Evolutionary conservation across 2,113 vertebrate species (phyloP).

Genomic region (Dunckerocampus dactyliophorus): DNA sequence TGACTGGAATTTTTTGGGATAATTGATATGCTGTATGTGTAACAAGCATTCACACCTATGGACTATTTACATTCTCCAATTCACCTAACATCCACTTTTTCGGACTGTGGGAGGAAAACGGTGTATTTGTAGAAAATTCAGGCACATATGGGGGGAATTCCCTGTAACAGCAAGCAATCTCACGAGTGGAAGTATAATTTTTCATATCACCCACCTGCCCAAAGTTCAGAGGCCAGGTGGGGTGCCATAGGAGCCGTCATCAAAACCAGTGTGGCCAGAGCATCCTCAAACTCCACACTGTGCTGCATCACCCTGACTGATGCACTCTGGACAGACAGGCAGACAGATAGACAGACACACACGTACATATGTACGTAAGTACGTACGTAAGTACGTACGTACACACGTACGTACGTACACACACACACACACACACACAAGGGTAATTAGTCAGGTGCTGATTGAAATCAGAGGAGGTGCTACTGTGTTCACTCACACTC

Average conservation of each 20-base stretch:
- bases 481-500: slow-evolving; percentile 70
- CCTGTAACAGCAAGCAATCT: no score
- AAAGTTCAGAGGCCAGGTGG: slow-evolving; percentile 90
- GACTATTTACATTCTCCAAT: no score
- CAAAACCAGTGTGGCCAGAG: slow-evolving; percentile 79
- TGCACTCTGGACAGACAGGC: slow-evolving; percentile 71
- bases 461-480: not conserved
- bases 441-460: not conserved
- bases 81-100: no score
- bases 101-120: no score
- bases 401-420: slow-evolving; percentile 4
- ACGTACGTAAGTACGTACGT: no score
- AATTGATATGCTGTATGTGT: no score
- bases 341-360: slow-evolving; percentile 1
- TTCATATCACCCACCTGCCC: slow-evolving; percentile 81
- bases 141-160: no score
- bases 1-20: no score
- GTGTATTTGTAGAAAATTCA: no score
- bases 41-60: no score
- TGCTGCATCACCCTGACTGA: slow-evolving; percentile 76
- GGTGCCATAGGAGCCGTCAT: slow-evolving; percentile 92
- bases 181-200: not conserved
- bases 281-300: slow-evolving; percentile 89
- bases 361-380: not conserved
- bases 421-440: slow-evolving; percentile 1